These are phyloP conservation scores for Neoascia interrupta DNA, from an alignment of 2,888 invertebrate genomes.

Conservation along the genomic window DNA sequence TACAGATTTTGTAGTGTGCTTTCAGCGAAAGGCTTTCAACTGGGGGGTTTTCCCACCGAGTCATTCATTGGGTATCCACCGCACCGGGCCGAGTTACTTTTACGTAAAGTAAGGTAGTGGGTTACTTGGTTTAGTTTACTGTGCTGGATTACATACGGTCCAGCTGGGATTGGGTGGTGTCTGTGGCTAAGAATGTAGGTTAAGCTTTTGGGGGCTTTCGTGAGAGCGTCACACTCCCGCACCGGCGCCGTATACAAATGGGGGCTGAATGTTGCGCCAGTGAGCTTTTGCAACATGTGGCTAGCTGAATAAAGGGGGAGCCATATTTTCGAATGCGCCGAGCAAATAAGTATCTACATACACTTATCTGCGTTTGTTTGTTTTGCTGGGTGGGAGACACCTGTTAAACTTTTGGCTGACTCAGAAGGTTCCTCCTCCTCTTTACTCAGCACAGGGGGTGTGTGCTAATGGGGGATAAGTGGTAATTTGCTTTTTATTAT, in stretches of 20 bases:
- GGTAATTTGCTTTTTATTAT: conserved; percentile 33
- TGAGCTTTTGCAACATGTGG: conserved; percentile 30
- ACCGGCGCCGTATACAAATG: neutral
- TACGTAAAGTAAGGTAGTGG: too few relatives aligned
- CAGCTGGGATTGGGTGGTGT: neutral
- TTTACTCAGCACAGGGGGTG: too few relatives aligned
- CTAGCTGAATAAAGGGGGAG: neutral
- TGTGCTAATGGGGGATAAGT: conserved; percentile 9
- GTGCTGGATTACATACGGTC: neutral
- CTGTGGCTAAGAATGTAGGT: neutral
- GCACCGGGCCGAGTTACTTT: neutral
- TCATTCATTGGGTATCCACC: conserved; percentile 1
- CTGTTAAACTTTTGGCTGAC: conserved; percentile 37
- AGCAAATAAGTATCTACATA: neutral
- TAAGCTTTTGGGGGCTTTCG: neutral
- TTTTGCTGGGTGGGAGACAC: conserved; percentile 3
- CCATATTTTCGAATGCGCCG: conserved; percentile 11
- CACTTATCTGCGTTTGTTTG: conserved; percentile 11
- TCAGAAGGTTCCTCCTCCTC: neutral
- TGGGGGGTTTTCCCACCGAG: conserved; percentile 45
- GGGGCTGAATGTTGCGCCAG: neutral
- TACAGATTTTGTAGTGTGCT: conserved; percentile 27
- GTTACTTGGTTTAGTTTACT: too few relatives aligned
- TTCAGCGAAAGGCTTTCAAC: conserved; percentile 28
- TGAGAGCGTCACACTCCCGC: neutral